Evolutionary conservation across 2,113 vertebrate genomes (phyloP).

Genomic region (Ageneiosus marmoratus): DNA sequence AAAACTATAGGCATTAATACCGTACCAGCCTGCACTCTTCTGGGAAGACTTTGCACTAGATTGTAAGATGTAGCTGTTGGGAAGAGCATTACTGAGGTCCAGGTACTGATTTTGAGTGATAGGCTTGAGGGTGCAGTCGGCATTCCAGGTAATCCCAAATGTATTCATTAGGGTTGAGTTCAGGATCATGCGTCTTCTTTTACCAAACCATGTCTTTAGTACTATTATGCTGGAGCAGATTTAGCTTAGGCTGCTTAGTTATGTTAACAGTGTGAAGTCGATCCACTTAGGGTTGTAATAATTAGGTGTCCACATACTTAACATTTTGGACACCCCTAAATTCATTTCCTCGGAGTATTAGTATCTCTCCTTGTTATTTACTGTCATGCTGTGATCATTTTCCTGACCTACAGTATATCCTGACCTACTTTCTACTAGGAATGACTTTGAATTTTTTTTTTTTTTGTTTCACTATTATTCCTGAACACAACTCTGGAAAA

Average conservation of each 20-base stretch:
- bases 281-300: not conserved
- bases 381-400: not conserved
- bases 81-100: not conserved
- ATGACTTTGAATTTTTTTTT: not conserved
- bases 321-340: not conserved
- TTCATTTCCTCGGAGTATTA: not conserved
- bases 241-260: not conserved
- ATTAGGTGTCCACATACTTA: not conserved
- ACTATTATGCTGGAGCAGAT: not conserved
- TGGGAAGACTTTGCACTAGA: not conserved
- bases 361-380: not conserved
- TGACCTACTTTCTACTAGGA: not conserved
- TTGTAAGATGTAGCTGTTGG: not conserved
- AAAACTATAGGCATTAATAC: not conserved
- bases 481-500: not conserved
- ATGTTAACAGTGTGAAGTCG: not conserved
- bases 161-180: not conserved
- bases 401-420: not conserved
- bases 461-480: not conserved
- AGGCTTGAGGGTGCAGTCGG: not conserved
- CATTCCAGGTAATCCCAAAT: not conserved
- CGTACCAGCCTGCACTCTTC: not conserved
- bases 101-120: not conserved
- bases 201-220: not conserved
- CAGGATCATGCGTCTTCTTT: not conserved